These are phyloP conservation scores for Bucorvus abyssinicus DNA, from an alignment of 2,797 vertebrate species.

Conservation along the genomic window DNA sequence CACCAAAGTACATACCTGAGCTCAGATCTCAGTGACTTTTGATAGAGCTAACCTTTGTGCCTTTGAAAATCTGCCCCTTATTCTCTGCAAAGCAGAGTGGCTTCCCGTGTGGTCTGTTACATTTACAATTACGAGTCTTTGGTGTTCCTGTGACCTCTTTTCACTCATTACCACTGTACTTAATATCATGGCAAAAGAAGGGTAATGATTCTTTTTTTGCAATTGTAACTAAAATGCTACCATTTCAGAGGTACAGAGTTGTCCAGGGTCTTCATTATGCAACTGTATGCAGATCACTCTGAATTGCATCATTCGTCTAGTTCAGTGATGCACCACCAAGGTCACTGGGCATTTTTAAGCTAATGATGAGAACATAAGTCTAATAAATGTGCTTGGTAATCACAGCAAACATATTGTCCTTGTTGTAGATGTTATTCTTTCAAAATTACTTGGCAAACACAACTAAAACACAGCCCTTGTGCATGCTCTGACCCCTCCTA, in stretches of 20 bases:
- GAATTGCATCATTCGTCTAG: conserved; percentile 13
- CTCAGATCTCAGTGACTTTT: neutral
- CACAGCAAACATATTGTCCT: conserved; percentile 1
- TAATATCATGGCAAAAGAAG: neutral
- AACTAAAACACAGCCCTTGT: neutral
- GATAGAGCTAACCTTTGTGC: neutral
- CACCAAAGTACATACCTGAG: neutral
- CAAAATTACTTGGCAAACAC: conserved; percentile 8
- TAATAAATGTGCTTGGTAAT: conserved; percentile 51
- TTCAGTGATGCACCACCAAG: conserved; percentile 35
- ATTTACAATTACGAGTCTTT: neutral
- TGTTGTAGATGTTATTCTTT: conserved; percentile 18
- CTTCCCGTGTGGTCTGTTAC: neutral
- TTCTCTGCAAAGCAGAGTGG: neutral
- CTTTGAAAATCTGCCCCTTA: neutral
- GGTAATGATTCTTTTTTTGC: neutral
- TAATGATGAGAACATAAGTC: conserved; percentile 30
- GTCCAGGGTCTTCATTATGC: conserved; percentile 29
- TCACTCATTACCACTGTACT: neutral
- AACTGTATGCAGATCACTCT: conserved; percentile 18
- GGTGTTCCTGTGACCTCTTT: neutral
- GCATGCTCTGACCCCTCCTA: neutral
- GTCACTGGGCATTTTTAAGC: conserved; percentile 21
- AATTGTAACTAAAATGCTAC: neutral
- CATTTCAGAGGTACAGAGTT: neutral